These are phyloP conservation scores for Belgica antarctica DNA, from an alignment of 2,888 invertebrate species.

Conservation along the genomic window DNA sequence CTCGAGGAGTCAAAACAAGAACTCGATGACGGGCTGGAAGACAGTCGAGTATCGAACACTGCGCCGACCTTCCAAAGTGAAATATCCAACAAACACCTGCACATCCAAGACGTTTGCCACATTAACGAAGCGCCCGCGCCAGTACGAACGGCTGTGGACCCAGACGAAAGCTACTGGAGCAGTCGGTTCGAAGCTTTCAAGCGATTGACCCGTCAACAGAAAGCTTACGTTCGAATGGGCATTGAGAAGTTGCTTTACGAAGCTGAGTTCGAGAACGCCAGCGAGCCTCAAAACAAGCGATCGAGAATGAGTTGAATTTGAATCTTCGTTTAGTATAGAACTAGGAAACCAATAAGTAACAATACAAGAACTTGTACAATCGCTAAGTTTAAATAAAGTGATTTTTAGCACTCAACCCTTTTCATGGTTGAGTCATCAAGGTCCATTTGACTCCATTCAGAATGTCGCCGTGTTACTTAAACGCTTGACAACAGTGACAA, in stretches of 20 bases:
- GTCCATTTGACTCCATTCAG: no score
- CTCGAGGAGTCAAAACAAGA: no score
- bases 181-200: slow-evolving; percentile 28
- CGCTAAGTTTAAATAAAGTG: no score
- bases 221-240: slow-evolving; percentile 22
- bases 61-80: no score
- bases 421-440: no score
- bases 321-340: no score
- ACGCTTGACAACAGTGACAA: no score
- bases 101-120: not conserved
- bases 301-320: not conserved
- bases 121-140: not conserved
- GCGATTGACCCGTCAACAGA: slow-evolving; percentile 13
- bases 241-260: slow-evolving; percentile 32
- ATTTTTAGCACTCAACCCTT: no score
- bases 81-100: not conserved
- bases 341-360: not conserved
- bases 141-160: slow-evolving; percentile 29
- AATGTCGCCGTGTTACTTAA: no score
- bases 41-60: not conserved
- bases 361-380: no score
- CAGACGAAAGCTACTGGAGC: slow-evolving; percentile 28
- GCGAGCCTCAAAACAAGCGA: slow-evolving; percentile 3
- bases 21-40: not conserved
- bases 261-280: slow-evolving; percentile 15